A percentile compares a stretch with the other conserved stretches of the same genome.
Conservation (phyloP, 1,140 invertebrate species). For the Nixonia krombeini region DNA sequence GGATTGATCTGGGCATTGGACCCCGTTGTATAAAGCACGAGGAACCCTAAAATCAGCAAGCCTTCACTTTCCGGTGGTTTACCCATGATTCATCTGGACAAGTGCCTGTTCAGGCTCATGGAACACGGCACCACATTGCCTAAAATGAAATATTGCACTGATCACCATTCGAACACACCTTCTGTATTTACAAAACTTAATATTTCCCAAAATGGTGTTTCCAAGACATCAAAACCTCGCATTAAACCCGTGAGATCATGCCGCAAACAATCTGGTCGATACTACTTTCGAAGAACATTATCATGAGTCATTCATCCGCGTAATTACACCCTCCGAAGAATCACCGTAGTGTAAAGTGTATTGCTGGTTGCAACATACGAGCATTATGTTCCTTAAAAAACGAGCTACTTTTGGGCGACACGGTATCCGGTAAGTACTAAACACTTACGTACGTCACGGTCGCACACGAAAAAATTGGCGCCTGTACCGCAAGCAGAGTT, state of each 20-base stretch:
- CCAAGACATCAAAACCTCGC: too few relatives aligned
- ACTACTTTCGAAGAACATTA: not conserved
- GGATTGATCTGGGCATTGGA: slow-evolving; percentile 48
- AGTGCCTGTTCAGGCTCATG: slow-evolving; percentile 26
- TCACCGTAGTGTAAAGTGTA: slow-evolving; percentile 18
- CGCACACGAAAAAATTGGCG: slow-evolving; percentile 64
- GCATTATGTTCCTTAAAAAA: slow-evolving; percentile 15
- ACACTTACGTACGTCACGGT: slow-evolving; percentile 63
- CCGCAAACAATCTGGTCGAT: too few relatives aligned
- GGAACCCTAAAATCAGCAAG: slow-evolving; percentile 47
- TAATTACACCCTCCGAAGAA: slow-evolving; percentile 1
- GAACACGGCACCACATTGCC: slow-evolving; percentile 32
- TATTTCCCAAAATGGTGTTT: too few relatives aligned
- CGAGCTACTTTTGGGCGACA: slow-evolving; percentile 33
- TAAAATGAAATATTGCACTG: slow-evolving; percentile 44
- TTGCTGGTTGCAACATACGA: slow-evolving; percentile 6
- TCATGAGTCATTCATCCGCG: not conserved
- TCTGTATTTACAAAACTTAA: too few relatives aligned
- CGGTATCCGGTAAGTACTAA: slow-evolving; percentile 38
- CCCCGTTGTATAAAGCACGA: slow-evolving; percentile 40
- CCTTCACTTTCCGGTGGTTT: slow-evolving; percentile 61
- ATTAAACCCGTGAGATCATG: too few relatives aligned
- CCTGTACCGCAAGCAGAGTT: slow-evolving; percentile 64
- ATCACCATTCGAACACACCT: slow-evolving; percentile 23
- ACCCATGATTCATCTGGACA: slow-evolving; percentile 66